Evolutionary conservation across 2,797 vertebrate genomes (phyloP).

Genomic region (Chloroceryle amazona): DNA sequence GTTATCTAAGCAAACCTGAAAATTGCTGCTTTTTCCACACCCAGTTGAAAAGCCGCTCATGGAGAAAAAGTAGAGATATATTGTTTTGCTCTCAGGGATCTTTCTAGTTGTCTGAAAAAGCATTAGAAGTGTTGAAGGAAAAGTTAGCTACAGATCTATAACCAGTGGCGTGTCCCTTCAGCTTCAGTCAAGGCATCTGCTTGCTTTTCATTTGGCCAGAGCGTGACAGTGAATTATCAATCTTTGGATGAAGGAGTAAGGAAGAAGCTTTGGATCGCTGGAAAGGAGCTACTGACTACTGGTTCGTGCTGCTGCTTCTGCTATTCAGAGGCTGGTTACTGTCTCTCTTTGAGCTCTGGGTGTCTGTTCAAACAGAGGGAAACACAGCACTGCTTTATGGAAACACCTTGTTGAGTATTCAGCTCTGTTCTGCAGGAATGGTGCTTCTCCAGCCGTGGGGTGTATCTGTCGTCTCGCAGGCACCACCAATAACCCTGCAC

Average conservation of each 20-base stretch:
- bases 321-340: background rate
- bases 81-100: background rate
- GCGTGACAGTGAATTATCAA: background rate
- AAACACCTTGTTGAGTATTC: background rate
- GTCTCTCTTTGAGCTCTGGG: background rate
- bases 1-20: background rate
- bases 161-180: background rate
- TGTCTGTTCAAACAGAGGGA: background rate
- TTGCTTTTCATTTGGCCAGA: background rate
- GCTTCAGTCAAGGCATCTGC: background rate
- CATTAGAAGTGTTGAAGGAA: background rate
- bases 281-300: background rate
- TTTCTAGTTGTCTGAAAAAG: conserved; percentile 9
- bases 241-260: conserved; percentile 1
- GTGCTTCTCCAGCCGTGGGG: background rate
- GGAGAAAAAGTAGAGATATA: background rate
- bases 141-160: background rate
- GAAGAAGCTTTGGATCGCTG: conserved; percentile 3
- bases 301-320: background rate
- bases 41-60: background rate
- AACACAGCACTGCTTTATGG: background rate
- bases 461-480: background rate
- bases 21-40: background rate
- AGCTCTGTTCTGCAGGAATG: background rate
- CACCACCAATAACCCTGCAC: background rate